phyloP scores from a whole-genome alignment of 2,888 invertebrate species.

The Amphiduros pacificus region DNA sequence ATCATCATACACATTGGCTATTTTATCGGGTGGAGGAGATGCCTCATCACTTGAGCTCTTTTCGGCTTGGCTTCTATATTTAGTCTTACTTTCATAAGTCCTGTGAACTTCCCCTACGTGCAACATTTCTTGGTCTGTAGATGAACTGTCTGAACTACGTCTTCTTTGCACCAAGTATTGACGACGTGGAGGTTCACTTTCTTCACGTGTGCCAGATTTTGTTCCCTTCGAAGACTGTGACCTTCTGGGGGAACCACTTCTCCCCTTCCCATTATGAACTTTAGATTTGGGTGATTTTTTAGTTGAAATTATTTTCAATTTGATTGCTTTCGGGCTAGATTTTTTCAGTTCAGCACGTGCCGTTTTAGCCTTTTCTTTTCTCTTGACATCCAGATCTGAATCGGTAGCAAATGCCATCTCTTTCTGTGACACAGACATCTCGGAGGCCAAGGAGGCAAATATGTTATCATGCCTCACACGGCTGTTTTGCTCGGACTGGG shows the following conservation, averaged over 20 bases:
- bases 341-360: neutral
- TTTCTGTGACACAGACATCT: too few species aligned
- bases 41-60: too few species aligned
- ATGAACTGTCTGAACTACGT: slow-evolving; percentile 16
- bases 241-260: neutral
- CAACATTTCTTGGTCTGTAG: too few species aligned
- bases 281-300: neutral
- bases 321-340: neutral
- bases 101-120: too few species aligned
- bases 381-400: too few species aligned
- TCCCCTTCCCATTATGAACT: neutral
- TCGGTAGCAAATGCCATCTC: too few species aligned
- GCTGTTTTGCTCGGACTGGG: neutral
- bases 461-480: slow-evolving; percentile 4
- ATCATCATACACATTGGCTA: slow-evolving; percentile 1
- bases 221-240: neutral
- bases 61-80: too few species aligned
- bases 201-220: neutral
- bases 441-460: slow-evolving; percentile 9
- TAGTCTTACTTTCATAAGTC: too few species aligned
- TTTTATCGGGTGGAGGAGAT: too few species aligned
- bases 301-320: too few species aligned
- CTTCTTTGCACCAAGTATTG: slow-evolving; percentile 1
- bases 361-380: neutral
- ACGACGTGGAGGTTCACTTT: neutral